Percentiles rank a stretch among this genome's conserved stretches.
Evolutionary conservation across 2,888 invertebrate species (phyloP).

Genomic region (Abrostola tripartita): DNA sequence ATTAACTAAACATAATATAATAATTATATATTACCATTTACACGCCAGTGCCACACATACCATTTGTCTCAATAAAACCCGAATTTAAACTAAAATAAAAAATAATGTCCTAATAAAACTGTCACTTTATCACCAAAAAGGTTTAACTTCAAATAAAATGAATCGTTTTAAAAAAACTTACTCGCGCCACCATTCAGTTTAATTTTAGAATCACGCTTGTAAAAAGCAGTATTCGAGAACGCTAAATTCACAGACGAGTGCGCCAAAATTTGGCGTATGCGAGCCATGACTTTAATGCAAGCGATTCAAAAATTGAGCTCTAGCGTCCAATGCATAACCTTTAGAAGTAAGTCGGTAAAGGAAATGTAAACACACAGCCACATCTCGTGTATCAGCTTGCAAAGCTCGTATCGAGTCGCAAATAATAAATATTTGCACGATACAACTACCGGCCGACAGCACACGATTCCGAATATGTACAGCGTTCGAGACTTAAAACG

Average conservation of each 20-base stretch:
- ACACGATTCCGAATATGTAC: constrained; percentile 33
- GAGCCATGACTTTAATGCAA: constrained; percentile 8
- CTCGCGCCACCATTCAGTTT: constrained; percentile 11
- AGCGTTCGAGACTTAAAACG: constrained; percentile 43
- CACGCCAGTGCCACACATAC: background rate
- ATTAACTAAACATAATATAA: no score
- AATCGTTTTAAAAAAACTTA: constrained; percentile 2
- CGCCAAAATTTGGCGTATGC: constrained; percentile 10
- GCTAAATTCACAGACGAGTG: background rate
- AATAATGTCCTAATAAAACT: constrained; percentile 2
- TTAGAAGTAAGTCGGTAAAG: constrained; percentile 23
- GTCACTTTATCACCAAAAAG: constrained; percentile 4
- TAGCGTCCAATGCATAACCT: constrained; percentile 13
- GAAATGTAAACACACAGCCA: constrained; percentile 46
- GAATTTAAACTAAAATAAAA: background rate
- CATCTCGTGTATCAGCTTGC: constrained; percentile 40
- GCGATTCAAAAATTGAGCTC: constrained; percentile 3
- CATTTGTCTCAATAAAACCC: constrained; percentile 1
- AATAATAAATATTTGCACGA: constrained; percentile 60
- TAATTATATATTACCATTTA: no score
- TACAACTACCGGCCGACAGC: constrained; percentile 41
- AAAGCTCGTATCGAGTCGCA: constrained; percentile 48
- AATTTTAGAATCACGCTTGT: constrained; percentile 15
- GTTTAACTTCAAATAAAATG: constrained; percentile 4
- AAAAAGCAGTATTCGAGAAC: constrained; percentile 15